phyloP scores from a whole-genome alignment of 2,797 vertebrate genomes.

The Anguilla pacifica region DNA sequence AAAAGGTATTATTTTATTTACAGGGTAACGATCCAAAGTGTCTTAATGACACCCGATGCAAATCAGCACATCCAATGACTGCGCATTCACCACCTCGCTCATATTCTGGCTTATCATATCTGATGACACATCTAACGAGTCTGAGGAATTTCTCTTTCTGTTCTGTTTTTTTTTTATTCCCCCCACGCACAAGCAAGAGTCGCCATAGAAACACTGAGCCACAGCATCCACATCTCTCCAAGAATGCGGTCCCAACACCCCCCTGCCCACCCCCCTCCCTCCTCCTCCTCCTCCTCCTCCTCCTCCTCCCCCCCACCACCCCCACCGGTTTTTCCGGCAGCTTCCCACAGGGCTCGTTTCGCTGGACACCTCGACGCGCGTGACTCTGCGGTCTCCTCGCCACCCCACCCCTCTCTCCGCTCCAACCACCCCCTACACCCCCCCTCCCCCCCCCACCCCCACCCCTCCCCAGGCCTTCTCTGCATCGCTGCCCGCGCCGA shows the following conservation, averaged over 20 bases:
- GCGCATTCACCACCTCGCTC: not conserved
- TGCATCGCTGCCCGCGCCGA: not conserved
- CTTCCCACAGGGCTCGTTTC: not conserved
- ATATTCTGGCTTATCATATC: not conserved
- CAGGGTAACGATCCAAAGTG: not conserved
- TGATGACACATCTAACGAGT: not conserved
- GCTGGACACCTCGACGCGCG: not conserved
- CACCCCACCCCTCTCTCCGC: no score
- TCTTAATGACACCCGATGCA: not conserved
- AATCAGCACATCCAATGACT: not conserved
- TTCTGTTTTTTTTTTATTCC: not conserved
- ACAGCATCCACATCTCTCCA: not conserved
- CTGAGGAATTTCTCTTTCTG: not conserved
- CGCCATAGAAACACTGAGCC: slow-evolving; percentile 10
- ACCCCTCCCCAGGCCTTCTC: not conserved
- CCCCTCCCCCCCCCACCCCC: not conserved
- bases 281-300: not conserved
- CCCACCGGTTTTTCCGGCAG: not conserved
- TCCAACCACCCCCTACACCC: not conserved
- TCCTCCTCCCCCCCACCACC: not conserved
- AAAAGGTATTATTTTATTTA: no score
- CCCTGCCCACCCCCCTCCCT: not conserved
- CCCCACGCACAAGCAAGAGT: not conserved
- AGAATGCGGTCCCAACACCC: not conserved
- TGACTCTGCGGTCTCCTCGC: not conserved